Conservation (phyloP, 1,140 invertebrate genomes). For the Drosophila trapezifrons region DNA sequence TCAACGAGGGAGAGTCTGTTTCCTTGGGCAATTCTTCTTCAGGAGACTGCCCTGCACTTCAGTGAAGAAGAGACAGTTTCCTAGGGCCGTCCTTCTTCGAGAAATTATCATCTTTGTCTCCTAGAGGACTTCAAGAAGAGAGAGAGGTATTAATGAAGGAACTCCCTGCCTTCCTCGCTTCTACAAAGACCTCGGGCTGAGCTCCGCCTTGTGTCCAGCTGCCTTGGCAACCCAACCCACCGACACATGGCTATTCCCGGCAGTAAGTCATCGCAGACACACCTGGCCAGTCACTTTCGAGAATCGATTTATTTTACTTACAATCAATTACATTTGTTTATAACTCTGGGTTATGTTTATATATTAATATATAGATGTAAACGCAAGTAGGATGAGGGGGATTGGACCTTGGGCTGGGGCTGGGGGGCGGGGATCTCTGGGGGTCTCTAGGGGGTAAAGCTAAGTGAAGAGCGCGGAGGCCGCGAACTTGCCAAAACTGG, state of each 20-base stretch:
- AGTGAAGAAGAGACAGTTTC: too few relatives aligned
- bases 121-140: too few relatives aligned
- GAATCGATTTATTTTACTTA: slow-evolving; percentile 66
- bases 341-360: slow-evolving; percentile 21
- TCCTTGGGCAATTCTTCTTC: too few relatives aligned
- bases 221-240: background rate
- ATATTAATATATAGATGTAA: slow-evolving; percentile 2
- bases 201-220: too few relatives aligned
- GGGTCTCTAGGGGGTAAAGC: slow-evolving; percentile 29
- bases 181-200: too few relatives aligned
- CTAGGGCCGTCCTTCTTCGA: too few relatives aligned
- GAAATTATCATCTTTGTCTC: too few relatives aligned
- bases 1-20: too few relatives aligned
- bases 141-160: too few relatives aligned
- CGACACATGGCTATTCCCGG: background rate
- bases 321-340: slow-evolving; percentile 46
- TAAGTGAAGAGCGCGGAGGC: slow-evolving; percentile 28
- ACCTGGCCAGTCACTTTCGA: slow-evolving; percentile 30
- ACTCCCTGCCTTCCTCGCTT: too few relatives aligned
- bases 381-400: slow-evolving; percentile 10
- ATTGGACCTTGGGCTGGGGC: background rate
- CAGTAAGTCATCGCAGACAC: background rate
- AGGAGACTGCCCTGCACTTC: too few relatives aligned
- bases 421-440: too few relatives aligned
- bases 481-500: slow-evolving; percentile 30